Base-by-base conservation (phyloP, 2,797 vertebrate genomes). In the Cephalopachus bancanus region DNA sequence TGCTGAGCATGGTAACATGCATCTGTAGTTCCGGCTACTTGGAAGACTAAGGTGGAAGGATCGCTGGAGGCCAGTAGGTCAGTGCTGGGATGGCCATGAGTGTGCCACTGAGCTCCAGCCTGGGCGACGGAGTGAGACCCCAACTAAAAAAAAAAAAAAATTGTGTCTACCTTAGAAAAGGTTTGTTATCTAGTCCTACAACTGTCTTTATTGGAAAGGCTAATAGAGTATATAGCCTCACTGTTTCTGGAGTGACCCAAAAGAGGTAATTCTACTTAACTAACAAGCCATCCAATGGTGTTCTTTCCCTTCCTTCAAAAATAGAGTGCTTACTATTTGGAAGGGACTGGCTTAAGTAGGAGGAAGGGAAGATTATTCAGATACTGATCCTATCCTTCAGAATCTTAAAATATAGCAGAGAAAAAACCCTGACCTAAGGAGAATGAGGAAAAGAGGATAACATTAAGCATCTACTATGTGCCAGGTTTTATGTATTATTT, bases 171-270 rank as follows among this genome's bases (percentile, higher is more conserved):
- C 24, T 55, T 67, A 78, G 55, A 55, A 30, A 62, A 37, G 20
- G 26, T 69, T 28, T 72, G 55, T 28, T 81, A 51, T 91, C 78
- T 83, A 51, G 37, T 28, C 37, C 15, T n/a, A 83, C 19, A 83
- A 9, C 65, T 20, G 10, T 83, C 57, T 83, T 91, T 62, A 72
- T 20, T 83, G 78, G 67, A 72, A 72, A 53, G 60, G 37, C 55
- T 57, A 59, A 7, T 71, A 80, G 53, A 53, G 24, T 57, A 15
- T 8, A 33, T 11, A 20, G 16, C 8, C 67, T 80, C 51, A 44
- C 53, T 89, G 22, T 76, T 83, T 89, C 60, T 64, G 33, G 30
- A 78, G 89, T 76, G 60, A 78, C 60, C 60, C 76, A 83, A 88
- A 88, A 3, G 28, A 94, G 28, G 10, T 57, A 51, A 49, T 83